A percentile compares a stretch with the other conserved stretches of the same genome.
phyloP scores from a whole-genome alignment of 1,140 invertebrate species.

The Eriocheir sinensis region DNA sequence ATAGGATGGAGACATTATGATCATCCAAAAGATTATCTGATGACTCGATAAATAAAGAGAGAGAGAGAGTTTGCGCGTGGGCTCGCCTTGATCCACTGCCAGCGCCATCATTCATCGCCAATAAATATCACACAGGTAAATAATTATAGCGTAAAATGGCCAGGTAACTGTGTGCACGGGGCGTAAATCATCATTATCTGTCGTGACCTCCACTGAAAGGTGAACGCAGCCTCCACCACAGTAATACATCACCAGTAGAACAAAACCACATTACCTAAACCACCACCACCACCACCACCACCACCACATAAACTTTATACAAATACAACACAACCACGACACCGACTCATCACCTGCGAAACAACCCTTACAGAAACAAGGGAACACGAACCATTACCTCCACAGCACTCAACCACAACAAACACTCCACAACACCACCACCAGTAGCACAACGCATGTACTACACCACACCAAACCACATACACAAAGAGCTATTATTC shows the following conservation, averaged over 20 bases:
- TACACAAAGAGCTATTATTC: not conserved
- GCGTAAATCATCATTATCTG: not conserved
- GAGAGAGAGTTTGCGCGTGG: not conserved
- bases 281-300: too few species aligned
- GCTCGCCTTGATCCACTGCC: not conserved
- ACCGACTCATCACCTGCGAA: too few species aligned
- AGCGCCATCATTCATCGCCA: not conserved
- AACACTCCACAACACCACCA: not conserved
- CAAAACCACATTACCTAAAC: too few species aligned
- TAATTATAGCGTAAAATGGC: not conserved
- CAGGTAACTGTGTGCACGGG: not conserved
- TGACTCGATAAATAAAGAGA: not conserved
- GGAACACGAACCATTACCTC: too few species aligned
- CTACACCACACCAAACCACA: not conserved
- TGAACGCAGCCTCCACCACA: not conserved
- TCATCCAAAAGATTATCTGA: not conserved
- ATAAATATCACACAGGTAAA: not conserved
- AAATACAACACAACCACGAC: too few species aligned
- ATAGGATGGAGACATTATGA: not conserved
- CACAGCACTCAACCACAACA: not conserved
- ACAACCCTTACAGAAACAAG: too few species aligned
- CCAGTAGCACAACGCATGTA: not conserved
- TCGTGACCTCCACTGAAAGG: not conserved
- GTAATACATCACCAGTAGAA: too few species aligned
- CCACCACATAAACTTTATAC: too few species aligned